phyloP scores from a whole-genome alignment of 1,140 invertebrate species.

The Heliconius melpomene region DNA sequence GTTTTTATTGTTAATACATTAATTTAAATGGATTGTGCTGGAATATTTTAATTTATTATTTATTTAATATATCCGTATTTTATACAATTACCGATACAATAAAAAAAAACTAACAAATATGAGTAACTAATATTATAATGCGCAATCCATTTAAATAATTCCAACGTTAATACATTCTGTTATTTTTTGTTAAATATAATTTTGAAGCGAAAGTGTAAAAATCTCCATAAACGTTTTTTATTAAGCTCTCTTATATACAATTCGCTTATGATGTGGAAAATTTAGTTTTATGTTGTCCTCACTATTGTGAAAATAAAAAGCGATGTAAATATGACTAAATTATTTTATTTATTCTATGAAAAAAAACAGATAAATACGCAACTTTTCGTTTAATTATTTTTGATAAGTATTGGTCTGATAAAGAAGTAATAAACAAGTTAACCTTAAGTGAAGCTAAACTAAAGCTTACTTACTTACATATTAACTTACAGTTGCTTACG shows the following conservation, averaged over 20 bases:
- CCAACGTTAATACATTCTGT: neutral
- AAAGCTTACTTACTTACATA: no score
- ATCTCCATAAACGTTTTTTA: neutral
- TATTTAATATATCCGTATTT: neutral
- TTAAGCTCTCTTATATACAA: constrained; percentile 23
- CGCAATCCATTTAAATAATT: neutral
- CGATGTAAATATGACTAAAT: constrained; percentile 24
- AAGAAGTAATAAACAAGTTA: no score
- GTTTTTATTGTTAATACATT: constrained; percentile 14
- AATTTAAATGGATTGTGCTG: constrained; percentile 15
- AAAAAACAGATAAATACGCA: neutral
- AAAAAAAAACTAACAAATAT: no score
- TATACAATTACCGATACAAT: no score
- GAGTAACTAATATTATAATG: neutral
- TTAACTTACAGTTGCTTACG: no score
- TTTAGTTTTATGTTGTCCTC: constrained; percentile 40
- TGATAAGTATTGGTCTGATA: no score
- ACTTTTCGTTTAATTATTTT: no score
- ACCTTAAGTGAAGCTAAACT: no score
- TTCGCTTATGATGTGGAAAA: neutral
- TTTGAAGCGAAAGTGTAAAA: neutral
- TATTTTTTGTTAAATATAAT: neutral
- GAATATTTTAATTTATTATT: neutral
- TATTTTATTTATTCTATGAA: constrained; percentile 12
- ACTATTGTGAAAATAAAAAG: constrained; percentile 69